Conservation (phyloP, 2,888 invertebrate species). For the Hydriomena furcata region DNA sequence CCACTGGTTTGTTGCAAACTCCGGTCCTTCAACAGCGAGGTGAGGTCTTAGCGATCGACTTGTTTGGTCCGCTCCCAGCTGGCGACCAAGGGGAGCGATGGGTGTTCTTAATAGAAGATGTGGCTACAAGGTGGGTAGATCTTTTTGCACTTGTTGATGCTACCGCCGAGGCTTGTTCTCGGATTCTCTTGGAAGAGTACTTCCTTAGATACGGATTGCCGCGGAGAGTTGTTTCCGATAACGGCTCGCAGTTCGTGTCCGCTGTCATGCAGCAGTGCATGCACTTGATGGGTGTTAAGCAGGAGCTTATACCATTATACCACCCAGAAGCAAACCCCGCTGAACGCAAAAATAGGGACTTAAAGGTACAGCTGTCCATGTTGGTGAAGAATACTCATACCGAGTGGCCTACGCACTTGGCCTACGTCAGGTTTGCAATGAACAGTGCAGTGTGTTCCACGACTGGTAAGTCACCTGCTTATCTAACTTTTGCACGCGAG, state of each 20-base stretch:
- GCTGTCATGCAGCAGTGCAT: slow-evolving; percentile 19
- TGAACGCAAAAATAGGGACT: slow-evolving; percentile 46
- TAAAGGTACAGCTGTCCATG: slow-evolving; percentile 41
- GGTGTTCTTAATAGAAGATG: slow-evolving; percentile 34
- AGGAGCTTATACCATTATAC: slow-evolving; percentile 42
- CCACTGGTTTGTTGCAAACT: too few relatives aligned
- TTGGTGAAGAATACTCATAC: slow-evolving; percentile 35
- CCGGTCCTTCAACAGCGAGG: neutral
- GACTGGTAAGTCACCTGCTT: too few relatives aligned
- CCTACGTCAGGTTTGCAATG: too few relatives aligned
- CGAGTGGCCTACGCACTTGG: slow-evolving; percentile 31
- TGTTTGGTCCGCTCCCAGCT: slow-evolving; percentile 36
- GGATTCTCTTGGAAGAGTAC: neutral
- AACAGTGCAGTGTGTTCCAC: too few relatives aligned
- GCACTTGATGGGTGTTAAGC: slow-evolving; percentile 29
- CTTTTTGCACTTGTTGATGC: slow-evolving; percentile 29
- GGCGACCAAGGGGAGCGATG: slow-evolving; percentile 27
- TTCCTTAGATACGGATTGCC: slow-evolving; percentile 25
- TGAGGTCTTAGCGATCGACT: slow-evolving; percentile 36
- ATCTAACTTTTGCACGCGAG: too few relatives aligned
- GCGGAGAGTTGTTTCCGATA: slow-evolving; percentile 33
- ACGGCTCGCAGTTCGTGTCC: too few relatives aligned
- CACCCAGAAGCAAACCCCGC: slow-evolving; percentile 52
- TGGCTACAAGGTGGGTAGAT: slow-evolving; percentile 35
- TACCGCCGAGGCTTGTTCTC: slow-evolving; percentile 20